phyloP scores from a whole-genome alignment of 2,797 vertebrate species.

The Onychomys leucogaster region DNA sequence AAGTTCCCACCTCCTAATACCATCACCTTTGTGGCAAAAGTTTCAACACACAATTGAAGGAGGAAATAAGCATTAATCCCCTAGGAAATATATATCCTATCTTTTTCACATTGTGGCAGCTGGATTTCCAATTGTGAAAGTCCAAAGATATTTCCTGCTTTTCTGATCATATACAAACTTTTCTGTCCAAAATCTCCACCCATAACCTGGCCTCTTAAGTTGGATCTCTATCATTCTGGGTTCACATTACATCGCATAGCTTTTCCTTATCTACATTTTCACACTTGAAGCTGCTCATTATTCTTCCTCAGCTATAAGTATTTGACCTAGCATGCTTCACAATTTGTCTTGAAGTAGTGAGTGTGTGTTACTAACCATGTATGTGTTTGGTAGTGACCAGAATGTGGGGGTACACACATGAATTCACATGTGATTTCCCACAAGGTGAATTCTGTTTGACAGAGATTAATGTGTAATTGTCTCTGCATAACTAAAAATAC shows the following conservation, averaged over 20 bases:
- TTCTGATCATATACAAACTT: background rate
- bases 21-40: background rate
- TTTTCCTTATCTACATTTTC: background rate
- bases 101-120: background rate
- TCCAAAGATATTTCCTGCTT: background rate
- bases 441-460: conserved; percentile 17
- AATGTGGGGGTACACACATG: too few relatives aligned
- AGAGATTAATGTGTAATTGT: conserved; percentile 54
- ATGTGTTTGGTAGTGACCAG: background rate
- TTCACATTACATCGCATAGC: background rate
- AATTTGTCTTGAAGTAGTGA: background rate
- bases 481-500: background rate
- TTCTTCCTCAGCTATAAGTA: background rate
- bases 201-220: background rate
- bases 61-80: background rate
- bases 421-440: background rate
- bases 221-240: background rate
- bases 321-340: background rate
- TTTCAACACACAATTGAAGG: background rate
- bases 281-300: background rate
- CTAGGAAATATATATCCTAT: background rate
- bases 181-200: background rate
- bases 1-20: background rate
- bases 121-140: background rate
- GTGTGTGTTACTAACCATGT: background rate